These are phyloP conservation scores for Hypotaenidia philippensis DNA, from an alignment of 2,797 vertebrate genomes.

Conservation along the genomic window DNA sequence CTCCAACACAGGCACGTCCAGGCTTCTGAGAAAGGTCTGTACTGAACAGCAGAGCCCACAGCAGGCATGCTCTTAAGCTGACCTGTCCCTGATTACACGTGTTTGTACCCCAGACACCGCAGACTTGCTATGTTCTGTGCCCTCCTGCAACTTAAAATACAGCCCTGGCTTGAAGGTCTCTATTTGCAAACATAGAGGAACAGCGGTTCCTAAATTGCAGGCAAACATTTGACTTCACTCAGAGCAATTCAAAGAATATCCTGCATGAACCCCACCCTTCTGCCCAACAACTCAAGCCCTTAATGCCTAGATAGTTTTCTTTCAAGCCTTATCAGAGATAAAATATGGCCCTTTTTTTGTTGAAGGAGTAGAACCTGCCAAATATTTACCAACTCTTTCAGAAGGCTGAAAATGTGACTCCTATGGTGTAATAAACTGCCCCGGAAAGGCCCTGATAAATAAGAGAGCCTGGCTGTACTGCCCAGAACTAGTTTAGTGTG, in stretches of 20 bases:
- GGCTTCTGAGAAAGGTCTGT: background rate
- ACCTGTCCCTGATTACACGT: background rate
- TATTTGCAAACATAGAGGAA: slow-evolving; percentile 41
- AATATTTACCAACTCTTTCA: slow-evolving; percentile 76
- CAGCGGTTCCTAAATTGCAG: slow-evolving; percentile 43
- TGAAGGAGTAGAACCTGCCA: slow-evolving; percentile 63
- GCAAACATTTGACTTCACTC: slow-evolving; percentile 56
- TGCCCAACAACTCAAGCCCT: slow-evolving; percentile 16
- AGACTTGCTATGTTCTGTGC: background rate
- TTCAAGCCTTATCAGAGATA: slow-evolving; percentile 62
- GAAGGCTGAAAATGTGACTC: slow-evolving; percentile 60
- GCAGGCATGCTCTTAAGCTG: background rate
- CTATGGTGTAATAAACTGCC: slow-evolving; percentile 47
- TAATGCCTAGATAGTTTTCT: slow-evolving; percentile 59
- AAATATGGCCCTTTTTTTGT: slow-evolving; percentile 19
- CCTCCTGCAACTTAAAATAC: slow-evolving; percentile 28
- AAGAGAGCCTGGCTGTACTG: slow-evolving; percentile 20
- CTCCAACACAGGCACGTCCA: background rate
- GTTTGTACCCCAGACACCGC: background rate
- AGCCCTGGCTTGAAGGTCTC: slow-evolving; percentile 44
- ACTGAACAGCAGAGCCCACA: background rate
- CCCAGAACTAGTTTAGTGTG: slow-evolving; percentile 52
- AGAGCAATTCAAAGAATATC: slow-evolving; percentile 50
- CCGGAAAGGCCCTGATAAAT: slow-evolving; percentile 37
- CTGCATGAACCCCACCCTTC: slow-evolving; percentile 35